phyloP scores from a whole-genome alignment of 2,888 invertebrate species.

The Slavum lentiscoides region DNA sequence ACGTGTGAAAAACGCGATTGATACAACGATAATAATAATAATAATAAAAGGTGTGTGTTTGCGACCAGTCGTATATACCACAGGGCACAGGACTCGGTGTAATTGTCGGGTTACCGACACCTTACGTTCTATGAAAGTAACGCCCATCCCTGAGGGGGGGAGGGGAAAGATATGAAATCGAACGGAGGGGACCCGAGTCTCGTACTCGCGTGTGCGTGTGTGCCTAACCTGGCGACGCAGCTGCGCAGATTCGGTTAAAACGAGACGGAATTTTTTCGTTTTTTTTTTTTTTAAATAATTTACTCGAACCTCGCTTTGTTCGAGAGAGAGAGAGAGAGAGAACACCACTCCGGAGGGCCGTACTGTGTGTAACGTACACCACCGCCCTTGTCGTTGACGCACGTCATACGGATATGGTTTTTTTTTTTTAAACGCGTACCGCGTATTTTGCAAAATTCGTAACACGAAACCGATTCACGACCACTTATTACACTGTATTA shows the following conservation, averaged over 20 bases:
- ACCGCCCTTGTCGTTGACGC: not conserved
- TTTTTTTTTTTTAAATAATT: conserved; percentile 7
- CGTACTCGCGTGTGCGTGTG: no score
- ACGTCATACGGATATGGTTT: no score
- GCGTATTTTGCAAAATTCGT: no score
- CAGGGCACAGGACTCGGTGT: not conserved
- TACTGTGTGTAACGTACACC: conserved; percentile 18
- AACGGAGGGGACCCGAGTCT: not conserved
- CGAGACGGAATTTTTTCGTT: not conserved
- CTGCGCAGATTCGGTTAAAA: conserved; percentile 44
- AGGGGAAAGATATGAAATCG: not conserved
- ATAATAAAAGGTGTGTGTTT: not conserved
- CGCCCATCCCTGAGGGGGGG: no score
- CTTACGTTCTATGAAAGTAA: conserved; percentile 3
- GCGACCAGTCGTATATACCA: not conserved
- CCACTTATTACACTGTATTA: no score
- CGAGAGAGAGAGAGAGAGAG: not conserved
- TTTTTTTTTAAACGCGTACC: conserved; percentile 14
- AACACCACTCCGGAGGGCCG: conserved; percentile 13
- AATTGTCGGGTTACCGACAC: conserved; percentile 48
- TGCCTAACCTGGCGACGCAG: not conserved
- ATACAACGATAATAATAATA: conserved; percentile 15
- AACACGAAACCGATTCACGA: no score
- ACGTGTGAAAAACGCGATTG: conserved; percentile 48
- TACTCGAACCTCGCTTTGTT: conserved; percentile 28